phyloP scores from a whole-genome alignment of 2,797 vertebrate species.

The Rhinichthys osculus region DNA sequence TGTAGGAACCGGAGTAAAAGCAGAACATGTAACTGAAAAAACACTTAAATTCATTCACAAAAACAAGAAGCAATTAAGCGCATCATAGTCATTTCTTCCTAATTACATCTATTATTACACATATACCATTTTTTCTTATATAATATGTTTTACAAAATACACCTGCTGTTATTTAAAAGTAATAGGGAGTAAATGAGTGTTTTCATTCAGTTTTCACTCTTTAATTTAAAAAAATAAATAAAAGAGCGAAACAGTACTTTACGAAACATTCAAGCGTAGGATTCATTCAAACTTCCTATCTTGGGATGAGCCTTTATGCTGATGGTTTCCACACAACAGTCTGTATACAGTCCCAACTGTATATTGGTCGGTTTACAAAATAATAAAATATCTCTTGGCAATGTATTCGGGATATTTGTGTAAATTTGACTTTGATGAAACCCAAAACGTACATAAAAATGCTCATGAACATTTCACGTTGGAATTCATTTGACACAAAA shows the following conservation, averaged over 20 bases:
- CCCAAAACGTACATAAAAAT: background rate
- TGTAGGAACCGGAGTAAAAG: background rate
- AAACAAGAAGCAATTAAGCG: conserved; percentile 30
- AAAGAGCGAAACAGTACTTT: background rate
- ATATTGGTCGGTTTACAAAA: background rate
- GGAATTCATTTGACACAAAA: background rate
- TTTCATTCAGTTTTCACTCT: background rate
- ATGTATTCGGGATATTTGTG: background rate
- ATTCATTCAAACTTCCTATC: conserved; percentile 4
- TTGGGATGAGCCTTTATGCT: background rate
- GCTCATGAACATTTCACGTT: background rate
- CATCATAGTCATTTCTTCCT: conserved; percentile 8
- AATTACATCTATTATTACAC: conserved; percentile 11
- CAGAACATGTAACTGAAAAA: conserved; percentile 6
- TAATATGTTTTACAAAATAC: conserved; percentile 33
- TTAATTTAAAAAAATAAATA: background rate
- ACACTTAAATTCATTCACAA: background rate
- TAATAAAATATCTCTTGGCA: background rate
- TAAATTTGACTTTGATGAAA: conserved; percentile 1
- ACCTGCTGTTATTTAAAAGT: conserved; percentile 19
- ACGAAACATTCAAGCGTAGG: background rate
- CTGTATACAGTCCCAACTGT: background rate
- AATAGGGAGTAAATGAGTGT: conserved; percentile 8
- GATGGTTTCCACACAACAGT: background rate
- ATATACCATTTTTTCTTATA: background rate